phyloP scores from a whole-genome alignment of 2,888 invertebrate genomes.

The Clusia tigrina region DNA sequence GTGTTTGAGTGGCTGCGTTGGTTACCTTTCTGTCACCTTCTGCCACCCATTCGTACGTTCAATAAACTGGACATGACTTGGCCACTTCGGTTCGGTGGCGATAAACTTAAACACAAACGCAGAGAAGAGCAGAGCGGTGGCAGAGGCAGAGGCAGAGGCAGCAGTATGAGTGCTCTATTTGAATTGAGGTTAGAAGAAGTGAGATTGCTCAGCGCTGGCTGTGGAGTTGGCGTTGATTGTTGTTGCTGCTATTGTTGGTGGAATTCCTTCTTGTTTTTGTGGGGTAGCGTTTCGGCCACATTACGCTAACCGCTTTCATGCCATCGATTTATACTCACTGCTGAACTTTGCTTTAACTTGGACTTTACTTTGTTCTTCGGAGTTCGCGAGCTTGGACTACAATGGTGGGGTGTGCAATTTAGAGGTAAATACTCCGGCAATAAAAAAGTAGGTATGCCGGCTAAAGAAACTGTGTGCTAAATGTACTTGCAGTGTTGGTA shows the following conservation, averaged over 20 bases:
- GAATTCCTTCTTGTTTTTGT: not conserved
- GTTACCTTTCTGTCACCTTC: not conserved
- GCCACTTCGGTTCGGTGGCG: slow-evolving; percentile 18
- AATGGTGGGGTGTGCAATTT: no score
- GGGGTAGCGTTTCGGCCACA: slow-evolving; percentile 13
- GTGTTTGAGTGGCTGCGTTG: no score
- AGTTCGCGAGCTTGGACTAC: no score
- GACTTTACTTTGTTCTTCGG: slow-evolving; percentile 1
- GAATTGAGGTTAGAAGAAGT: slow-evolving; percentile 63
- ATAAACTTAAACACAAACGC: not conserved
- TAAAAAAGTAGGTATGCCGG: no score
- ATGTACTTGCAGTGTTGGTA: no score
- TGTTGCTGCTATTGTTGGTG: not conserved
- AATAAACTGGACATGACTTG: slow-evolving; percentile 1
- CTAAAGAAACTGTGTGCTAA: no score
- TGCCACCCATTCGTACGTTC: not conserved
- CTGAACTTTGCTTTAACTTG: not conserved
- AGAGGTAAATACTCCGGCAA: no score
- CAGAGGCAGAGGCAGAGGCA: slow-evolving; percentile 36
- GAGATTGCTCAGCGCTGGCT: slow-evolving; percentile 29
- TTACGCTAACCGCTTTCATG: slow-evolving; percentile 27
- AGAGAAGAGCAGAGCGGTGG: no score
- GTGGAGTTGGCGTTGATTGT: slow-evolving; percentile 13
- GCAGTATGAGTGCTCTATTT: no score
- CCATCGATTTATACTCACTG: slow-evolving; percentile 46